Evolutionary conservation across 2,113 vertebrate genomes (phyloP), one percentile per base, ranked within the genome.

Genomic region (Cephalophus harveyi): DNA sequence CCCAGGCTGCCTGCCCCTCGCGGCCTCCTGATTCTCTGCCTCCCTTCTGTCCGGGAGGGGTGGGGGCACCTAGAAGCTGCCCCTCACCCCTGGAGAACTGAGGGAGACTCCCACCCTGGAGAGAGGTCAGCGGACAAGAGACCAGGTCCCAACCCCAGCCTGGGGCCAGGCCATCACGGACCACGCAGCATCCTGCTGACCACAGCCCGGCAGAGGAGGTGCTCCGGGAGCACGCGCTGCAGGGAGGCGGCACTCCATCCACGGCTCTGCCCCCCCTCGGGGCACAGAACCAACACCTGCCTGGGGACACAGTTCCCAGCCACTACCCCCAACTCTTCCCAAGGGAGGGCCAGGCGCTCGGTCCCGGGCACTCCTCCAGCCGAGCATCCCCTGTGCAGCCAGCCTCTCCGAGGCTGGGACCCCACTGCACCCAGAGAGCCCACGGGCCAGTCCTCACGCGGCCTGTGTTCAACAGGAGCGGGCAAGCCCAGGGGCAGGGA

Each of bases 401-500:
- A 21, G 16, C 46, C n/a, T 59, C 57, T 13, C 17, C 0, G 0
- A 50, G 46, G 33, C 40, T 1, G 1, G 36, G 48, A n/a, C 36
- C 30, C 11, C 3, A 7, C 21, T 33, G 21, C 64, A 28, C 59
- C 91, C 60, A 4, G 13, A 74, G 5, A 48, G 78, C n/a, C 81
- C 3, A 8, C 21, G 7, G 27, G 91, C 60, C 79, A 13, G 14
- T 10, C 28, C 6, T 2, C 46, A 9, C 17, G 0, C 2, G 0
- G 52, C 9, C 4, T 0, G 2, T 7, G 30, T 60, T 23, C 1
- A 3, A 4, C 3, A 3, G 9, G 21, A 33, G 25, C 0, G 4
- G 55, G 21, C 4, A 30, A 19, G 46, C 57, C 2, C 0, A 11
- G 14, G 14, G 16, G 27, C n/a, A 0, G 6, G 27, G 25, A 23